Evolutionary conservation across 2,888 invertebrate genomes (phyloP).

Genomic region (Torymus texanus): DNA sequence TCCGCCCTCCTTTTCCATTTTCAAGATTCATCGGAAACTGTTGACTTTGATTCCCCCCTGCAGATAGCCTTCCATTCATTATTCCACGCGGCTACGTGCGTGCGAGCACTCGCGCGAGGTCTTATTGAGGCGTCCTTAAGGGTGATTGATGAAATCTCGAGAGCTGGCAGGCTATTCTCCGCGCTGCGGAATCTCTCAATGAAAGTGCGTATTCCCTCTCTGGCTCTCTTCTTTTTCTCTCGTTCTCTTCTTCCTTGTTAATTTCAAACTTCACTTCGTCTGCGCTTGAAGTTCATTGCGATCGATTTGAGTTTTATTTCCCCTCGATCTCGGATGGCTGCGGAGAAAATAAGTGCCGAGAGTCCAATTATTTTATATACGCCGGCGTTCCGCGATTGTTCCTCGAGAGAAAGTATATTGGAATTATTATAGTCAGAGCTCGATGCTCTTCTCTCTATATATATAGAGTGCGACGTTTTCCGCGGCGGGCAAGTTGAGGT

Average conservation of each 20-base stretch:
- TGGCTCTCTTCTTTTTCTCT: neutral
- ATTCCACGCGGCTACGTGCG: neutral
- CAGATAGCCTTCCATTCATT: constrained; percentile 40
- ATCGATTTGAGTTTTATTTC: neutral
- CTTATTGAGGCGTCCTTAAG: constrained; percentile 30
- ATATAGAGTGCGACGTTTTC: no score
- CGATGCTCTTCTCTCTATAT: no score
- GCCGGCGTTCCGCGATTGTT: no score
- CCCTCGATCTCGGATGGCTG: no score
- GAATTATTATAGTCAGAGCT: no score
- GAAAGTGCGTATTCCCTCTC: constrained; percentile 1
- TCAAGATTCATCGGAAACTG: constrained; percentile 30
- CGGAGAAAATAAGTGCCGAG: no score
- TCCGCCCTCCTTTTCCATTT: neutral
- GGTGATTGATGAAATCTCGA: constrained; percentile 46
- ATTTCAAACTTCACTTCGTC: constrained; percentile 2
- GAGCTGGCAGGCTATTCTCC: neutral
- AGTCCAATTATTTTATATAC: no score
- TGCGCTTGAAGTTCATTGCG: neutral
- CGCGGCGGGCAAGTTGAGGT: no score
- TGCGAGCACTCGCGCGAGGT: neutral
- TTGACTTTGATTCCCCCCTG: constrained; percentile 19
- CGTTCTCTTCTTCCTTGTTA: neutral
- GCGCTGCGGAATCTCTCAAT: constrained; percentile 1
- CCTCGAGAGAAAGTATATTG: no score